Evolutionary conservation across 2,797 vertebrate species (phyloP).

Genomic region (Gobio occitaniae): DNA sequence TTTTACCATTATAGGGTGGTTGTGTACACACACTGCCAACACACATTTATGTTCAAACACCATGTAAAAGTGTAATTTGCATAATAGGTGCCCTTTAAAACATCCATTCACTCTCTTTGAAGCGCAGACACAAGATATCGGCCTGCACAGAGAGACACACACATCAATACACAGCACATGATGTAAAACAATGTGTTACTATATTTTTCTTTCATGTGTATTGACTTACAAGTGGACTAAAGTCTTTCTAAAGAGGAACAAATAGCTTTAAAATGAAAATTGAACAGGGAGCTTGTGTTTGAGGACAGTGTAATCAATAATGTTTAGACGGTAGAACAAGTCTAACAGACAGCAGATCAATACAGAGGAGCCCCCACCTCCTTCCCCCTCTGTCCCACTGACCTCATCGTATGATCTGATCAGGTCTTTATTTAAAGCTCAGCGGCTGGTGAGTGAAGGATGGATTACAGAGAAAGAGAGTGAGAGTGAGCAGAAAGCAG

Average conservation of each 20-base stretch:
- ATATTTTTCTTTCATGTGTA: constrained; percentile 60
- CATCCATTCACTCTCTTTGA: not conserved
- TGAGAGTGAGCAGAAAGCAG: constrained; percentile 19
- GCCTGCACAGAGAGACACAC: constrained; percentile 2
- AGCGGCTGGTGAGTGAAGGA: constrained; percentile 48
- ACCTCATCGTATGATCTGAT: constrained; percentile 59
- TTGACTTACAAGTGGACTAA: constrained; percentile 63
- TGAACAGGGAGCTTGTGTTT: constrained; percentile 74
- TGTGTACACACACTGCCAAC: no score
- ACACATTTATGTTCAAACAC: no score
- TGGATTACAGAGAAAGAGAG: constrained; percentile 34
- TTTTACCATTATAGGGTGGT: no score
- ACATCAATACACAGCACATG: not conserved
- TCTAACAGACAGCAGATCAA: constrained; percentile 80
- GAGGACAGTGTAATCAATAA: constrained; percentile 78
- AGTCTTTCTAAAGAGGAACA: constrained; percentile 75
- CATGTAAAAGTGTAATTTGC: no score
- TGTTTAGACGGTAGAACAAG: constrained; percentile 81
- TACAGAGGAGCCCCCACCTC: constrained; percentile 57
- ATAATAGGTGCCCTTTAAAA: not conserved
- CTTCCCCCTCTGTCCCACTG: constrained; percentile 50
- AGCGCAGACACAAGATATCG: not conserved
- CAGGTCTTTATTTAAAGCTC: constrained; percentile 64
- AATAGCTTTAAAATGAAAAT: constrained; percentile 81
- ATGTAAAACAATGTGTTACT: constrained; percentile 48